Percentiles rank a stretch among this genome's conserved stretches.
Conservation (phyloP, 2,113 vertebrate species). For the Uropsilus gracilis region DNA sequence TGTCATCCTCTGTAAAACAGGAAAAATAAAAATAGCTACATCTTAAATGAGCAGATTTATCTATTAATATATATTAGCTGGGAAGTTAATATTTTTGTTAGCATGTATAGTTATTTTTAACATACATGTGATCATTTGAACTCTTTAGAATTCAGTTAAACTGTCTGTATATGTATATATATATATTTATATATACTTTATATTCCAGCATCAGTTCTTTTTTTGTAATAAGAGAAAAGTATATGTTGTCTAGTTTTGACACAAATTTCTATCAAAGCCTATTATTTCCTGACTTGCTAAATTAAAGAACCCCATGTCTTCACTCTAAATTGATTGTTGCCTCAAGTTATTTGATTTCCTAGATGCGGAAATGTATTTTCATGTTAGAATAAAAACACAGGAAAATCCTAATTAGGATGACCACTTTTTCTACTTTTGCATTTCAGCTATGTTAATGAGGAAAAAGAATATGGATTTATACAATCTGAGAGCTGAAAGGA, state of each 20-base stretch:
- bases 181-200: not conserved
- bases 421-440: not conserved
- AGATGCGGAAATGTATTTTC: not conserved
- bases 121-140: not conserved
- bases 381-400: not conserved
- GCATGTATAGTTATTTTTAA: not conserved
- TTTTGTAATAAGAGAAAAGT: not conserved
- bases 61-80: not conserved
- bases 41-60: not conserved
- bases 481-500: not conserved
- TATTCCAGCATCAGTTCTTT: not conserved
- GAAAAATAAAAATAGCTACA: not conserved
- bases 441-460: conserved; percentile 9
- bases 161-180: too few relatives aligned
- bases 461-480: not conserved
- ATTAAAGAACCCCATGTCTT: not conserved
- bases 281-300: not conserved
- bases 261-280: not conserved
- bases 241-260: not conserved
- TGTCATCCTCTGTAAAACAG: not conserved
- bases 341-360: not conserved
- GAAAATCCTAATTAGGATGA: not conserved
- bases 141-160: not conserved
- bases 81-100: not conserved
- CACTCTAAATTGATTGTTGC: not conserved